phyloP scores from a whole-genome alignment of 2,888 invertebrate species.

The Hypolimnas misippus region DNA sequence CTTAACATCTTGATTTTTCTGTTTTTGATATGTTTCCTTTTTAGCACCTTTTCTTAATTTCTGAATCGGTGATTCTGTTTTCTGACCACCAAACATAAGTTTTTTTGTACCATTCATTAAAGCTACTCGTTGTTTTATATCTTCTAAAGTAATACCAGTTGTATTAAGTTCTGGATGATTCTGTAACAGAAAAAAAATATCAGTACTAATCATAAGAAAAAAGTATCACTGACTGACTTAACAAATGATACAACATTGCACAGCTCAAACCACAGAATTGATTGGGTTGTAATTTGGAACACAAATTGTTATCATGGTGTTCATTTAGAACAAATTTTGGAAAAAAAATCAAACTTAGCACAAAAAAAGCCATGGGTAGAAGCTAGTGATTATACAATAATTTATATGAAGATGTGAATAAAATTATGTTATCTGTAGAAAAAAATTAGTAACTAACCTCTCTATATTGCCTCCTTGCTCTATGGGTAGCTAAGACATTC shows the following conservation, averaged over 20 bases:
- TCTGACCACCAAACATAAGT: constrained; percentile 75
- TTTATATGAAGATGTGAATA: background rate
- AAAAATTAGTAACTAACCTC: constrained; percentile 79
- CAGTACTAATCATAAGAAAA: background rate
- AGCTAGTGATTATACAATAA: too few species aligned
- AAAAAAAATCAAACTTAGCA: too few species aligned
- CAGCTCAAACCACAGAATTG: too few species aligned
- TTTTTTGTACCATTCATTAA: constrained; percentile 61
- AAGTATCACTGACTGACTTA: too few species aligned
- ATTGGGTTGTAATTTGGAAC: too few species aligned
- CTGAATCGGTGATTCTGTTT: constrained; percentile 60
- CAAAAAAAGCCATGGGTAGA: too few species aligned
- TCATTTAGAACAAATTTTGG: too few species aligned
- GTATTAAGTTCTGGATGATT: constrained; percentile 90
- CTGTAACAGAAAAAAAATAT: constrained; percentile 57
- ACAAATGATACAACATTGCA: too few species aligned
- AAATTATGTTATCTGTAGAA: background rate
- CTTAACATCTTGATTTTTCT: constrained; percentile 50
- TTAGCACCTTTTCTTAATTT: constrained; percentile 66
- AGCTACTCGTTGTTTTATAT: constrained; percentile 81
- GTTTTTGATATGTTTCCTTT: constrained; percentile 60
- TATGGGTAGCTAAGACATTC: constrained; percentile 88
- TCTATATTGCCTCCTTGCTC: constrained; percentile 87
- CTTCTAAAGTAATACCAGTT: constrained; percentile 88
- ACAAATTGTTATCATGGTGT: too few species aligned